phyloP scores from a whole-genome alignment of 2,888 invertebrate species.

The Barypeithes pellucidus region DNA sequence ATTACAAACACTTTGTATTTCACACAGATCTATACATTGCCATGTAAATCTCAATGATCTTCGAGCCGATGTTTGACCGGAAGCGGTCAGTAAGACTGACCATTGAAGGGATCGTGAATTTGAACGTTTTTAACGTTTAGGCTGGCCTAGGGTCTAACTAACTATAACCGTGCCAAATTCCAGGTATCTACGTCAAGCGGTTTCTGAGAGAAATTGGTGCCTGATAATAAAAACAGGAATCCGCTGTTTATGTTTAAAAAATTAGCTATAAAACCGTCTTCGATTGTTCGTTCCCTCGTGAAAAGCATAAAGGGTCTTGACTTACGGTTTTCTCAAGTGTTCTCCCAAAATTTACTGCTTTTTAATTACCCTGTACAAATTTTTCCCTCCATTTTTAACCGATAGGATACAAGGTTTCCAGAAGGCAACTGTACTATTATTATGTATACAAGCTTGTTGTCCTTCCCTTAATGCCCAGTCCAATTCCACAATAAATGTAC shows the following conservation, averaged over 20 bases:
- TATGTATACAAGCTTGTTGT: not conserved
- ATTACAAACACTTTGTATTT: slow-evolving; percentile 16
- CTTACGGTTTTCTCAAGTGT: slow-evolving; percentile 21
- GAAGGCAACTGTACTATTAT: slow-evolving; percentile 25
- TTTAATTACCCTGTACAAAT: slow-evolving; percentile 27
- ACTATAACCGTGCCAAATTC: too few species aligned
- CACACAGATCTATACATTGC: slow-evolving; percentile 9
- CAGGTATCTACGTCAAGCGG: too few species aligned
- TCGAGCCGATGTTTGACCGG: slow-evolving; percentile 30
- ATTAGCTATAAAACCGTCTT: slow-evolving; percentile 19
- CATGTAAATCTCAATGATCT: slow-evolving; percentile 35
- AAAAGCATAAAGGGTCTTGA: slow-evolving; percentile 4
- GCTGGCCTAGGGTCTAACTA: too few species aligned
- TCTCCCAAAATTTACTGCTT: slow-evolving; percentile 6
- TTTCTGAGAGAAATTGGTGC: too few species aligned
- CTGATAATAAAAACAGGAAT: too few species aligned
- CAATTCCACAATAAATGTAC: not conserved
- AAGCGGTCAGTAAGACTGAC: slow-evolving; percentile 17
- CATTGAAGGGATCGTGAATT: not conserved
- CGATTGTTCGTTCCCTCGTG: slow-evolving; percentile 2
- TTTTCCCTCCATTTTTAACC: slow-evolving; percentile 47
- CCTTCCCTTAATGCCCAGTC: not conserved
- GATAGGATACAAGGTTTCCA: slow-evolving; percentile 37
- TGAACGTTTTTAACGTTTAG: too few species aligned
- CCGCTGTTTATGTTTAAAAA: not conserved